Base-by-base conservation (phyloP, 2,888 invertebrate genomes). In the Sclerodermus sp. region DNA sequence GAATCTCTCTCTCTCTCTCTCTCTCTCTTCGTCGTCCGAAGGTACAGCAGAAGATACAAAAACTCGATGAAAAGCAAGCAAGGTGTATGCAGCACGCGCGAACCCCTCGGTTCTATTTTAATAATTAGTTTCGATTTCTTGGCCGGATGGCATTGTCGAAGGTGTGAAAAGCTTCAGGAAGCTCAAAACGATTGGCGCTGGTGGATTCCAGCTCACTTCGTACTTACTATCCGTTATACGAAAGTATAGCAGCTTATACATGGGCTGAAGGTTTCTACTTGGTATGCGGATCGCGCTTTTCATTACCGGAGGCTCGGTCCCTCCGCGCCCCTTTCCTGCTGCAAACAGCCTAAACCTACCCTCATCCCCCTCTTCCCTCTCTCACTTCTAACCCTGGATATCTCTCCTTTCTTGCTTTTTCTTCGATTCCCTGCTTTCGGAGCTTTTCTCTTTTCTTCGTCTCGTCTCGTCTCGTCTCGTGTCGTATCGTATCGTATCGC, bases 281-380 rank as follows among this genome's bases (percentile, higher is more conserved):
- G 80, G 82, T 82, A 82, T 83, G 82, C 83, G 80, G 79, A 80
- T 79, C 82, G 79, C 79, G 81, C 82, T 82, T 83, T 83, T 83
- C 83, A 83, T 83, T 83, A 82, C 82, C 81, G 80, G 80, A 79
- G 76, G 78, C 76, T 78, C 77, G 72, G 74, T 71, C 70, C 73
- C 67, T 60, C 57, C 61, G 53, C 34, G 34, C 13, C 34, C 34
- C 34, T 60, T 56, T 63, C 70, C 64, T 61, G 70, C 70, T 74
- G 73, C 76, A 77, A 76, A 77, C 74, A 76, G 76, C 76, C 77
- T 77, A 77, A 77, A 77, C 76, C 74, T 72, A 76, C 74, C 73
- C 67, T 61, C 55, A 63, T 66, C 57, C 58, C 42, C 40, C 39
- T 42, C n/a, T n/a, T n/a, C 36, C 43, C 44, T 15, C 40, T 41